These are phyloP conservation scores for Drosophila putrida DNA, from an alignment of 2,888 invertebrate genomes.

Conservation along the genomic window DNA sequence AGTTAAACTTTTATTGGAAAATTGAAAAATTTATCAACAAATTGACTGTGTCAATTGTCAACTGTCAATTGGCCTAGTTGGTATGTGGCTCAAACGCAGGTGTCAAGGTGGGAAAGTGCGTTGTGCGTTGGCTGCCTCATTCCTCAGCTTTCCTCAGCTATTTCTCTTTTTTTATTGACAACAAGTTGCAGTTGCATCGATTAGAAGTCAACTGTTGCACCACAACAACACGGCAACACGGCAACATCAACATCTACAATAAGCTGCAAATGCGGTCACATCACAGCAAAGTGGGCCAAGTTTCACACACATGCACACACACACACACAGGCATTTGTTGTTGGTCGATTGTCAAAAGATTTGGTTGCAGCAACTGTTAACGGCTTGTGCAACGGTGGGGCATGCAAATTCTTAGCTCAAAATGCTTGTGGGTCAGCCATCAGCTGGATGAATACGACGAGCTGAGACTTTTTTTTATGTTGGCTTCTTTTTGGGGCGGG, in stretches of 20 bases:
- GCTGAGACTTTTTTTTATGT: conserved; percentile 31
- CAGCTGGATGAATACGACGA: conserved; percentile 19
- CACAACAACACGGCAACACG: conserved; percentile 9
- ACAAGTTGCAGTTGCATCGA: conserved; percentile 50
- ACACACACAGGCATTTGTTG: conserved; percentile 18
- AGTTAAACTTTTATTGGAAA: not conserved
- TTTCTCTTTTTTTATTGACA: conserved; percentile 56
- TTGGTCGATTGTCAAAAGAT: conserved; percentile 39
- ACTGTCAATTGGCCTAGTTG: conserved; percentile 35
- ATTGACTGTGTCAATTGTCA: not conserved
- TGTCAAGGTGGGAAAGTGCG: conserved; percentile 49
- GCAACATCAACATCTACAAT: conserved; percentile 22
- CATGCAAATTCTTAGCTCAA: conserved; percentile 61
- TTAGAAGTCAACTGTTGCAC: conserved; percentile 42
- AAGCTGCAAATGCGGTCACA: conserved; percentile 64
- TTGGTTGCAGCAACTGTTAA: conserved; percentile 29
- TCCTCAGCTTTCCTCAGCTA: conserved; percentile 17
- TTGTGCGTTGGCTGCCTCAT: conserved; percentile 30
- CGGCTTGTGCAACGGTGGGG: conserved; percentile 6
- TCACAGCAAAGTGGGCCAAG: conserved; percentile 72
- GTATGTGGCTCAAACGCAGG: conserved; percentile 30
- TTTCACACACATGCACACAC: conserved; percentile 41
- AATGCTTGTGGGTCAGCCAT: conserved; percentile 67
- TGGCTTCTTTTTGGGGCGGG: conserved; percentile 22
- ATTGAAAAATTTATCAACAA: not conserved